These are phyloP conservation scores for Drepana falcataria DNA, from an alignment of 2,888 invertebrate genomes.

Conservation along the genomic window DNA sequence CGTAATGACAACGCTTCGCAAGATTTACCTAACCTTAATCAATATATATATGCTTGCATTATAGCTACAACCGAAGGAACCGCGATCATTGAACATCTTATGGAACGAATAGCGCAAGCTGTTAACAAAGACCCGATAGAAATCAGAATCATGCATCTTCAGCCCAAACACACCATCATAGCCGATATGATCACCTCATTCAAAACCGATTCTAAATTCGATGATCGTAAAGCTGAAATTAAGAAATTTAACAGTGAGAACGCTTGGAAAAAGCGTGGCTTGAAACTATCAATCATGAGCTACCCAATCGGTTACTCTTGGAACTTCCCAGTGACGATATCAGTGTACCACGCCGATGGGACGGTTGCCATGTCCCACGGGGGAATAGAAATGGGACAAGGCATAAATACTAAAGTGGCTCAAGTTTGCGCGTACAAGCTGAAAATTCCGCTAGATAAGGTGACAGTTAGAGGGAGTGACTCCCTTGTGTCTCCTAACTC, in stretches of 20 bases:
- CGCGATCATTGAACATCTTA: slow-evolving; percentile 79
- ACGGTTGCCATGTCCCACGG: slow-evolving; percentile 83
- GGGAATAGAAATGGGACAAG: slow-evolving; percentile 87
- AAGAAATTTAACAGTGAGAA: slow-evolving; percentile 80
- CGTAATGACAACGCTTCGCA: too few species aligned
- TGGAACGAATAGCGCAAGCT: slow-evolving; percentile 81
- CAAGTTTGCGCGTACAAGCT: slow-evolving; percentile 85
- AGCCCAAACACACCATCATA: slow-evolving; percentile 38
- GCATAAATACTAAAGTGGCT: slow-evolving; percentile 82
- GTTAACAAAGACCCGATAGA: slow-evolving; percentile 77
- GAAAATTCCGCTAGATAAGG: slow-evolving; percentile 80
- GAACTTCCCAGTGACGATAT: slow-evolving; percentile 78
- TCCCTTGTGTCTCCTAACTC: slow-evolving; percentile 83
- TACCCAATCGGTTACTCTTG: slow-evolving; percentile 77
- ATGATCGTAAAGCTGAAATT: slow-evolving; percentile 68
- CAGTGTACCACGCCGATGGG: slow-evolving; percentile 83
- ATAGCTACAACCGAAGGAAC: slow-evolving; percentile 77
- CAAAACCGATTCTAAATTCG: slow-evolving; percentile 76
- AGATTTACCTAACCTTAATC: too few species aligned
- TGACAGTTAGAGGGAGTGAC: slow-evolving; percentile 81
- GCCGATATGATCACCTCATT: slow-evolving; percentile 78
- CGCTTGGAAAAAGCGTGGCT: slow-evolving; percentile 86
- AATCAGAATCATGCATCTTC: slow-evolving; percentile 77
- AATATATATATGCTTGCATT: slow-evolving; percentile 7
- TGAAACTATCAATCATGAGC: slow-evolving; percentile 81